These are phyloP conservation scores for Furnarius figulus DNA, from an alignment of 2,113 vertebrate species.

Conservation along the genomic window DNA sequence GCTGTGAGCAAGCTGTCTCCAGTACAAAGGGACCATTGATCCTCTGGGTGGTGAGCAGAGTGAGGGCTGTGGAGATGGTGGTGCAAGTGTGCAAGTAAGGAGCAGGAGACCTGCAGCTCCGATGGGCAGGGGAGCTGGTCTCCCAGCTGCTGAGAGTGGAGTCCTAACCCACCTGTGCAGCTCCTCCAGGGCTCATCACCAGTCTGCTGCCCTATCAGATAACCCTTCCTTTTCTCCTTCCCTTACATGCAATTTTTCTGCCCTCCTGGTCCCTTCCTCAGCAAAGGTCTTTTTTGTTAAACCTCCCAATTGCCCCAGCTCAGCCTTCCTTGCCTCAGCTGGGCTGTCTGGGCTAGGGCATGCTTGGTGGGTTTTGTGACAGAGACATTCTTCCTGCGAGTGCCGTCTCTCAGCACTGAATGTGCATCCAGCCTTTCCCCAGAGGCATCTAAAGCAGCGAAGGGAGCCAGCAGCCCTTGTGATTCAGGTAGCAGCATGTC, in stretches of 20 bases:
- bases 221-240: neutral
- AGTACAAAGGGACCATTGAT: constrained; percentile 39
- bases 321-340: neutral
- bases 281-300: neutral
- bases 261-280: neutral
- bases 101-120: neutral
- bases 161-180: neutral
- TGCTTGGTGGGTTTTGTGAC: neutral
- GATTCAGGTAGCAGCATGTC: neutral
- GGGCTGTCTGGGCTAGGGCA: neutral
- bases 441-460: neutral
- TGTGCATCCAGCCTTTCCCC: neutral
- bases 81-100: neutral
- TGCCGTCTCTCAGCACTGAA: neutral
- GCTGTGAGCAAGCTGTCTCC: constrained; percentile 29
- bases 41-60: constrained; percentile 51
- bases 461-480: neutral
- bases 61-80: constrained; percentile 51
- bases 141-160: neutral
- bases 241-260: neutral
- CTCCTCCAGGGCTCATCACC: constrained; percentile 45
- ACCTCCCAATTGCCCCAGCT: neutral
- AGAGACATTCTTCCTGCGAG: neutral
- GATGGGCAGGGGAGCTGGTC: constrained; percentile 27
- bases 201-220: neutral